Evolutionary conservation across 2,888 invertebrate species (phyloP).

Genomic region (Parnassius glacialis): DNA sequence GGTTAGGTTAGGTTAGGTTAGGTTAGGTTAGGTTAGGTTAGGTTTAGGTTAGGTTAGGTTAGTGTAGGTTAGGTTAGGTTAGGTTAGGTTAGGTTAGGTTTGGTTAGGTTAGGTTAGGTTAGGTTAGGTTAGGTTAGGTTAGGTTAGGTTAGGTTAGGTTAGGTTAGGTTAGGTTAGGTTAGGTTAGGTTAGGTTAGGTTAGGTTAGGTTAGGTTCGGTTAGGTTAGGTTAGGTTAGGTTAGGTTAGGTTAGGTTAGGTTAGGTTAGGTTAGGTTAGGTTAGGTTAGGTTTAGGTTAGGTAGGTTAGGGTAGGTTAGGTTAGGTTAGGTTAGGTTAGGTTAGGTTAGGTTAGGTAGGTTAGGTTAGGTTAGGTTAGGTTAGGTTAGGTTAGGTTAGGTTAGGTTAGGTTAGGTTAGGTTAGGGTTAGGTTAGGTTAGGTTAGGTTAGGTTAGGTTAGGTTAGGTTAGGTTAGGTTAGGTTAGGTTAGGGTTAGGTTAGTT

Average conservation of each 20-base stretch:
- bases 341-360: no score
- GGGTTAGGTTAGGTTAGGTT: slow-evolving; percentile 16
- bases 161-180: no score
- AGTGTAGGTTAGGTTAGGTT: slow-evolving; percentile 1
- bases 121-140: slow-evolving; percentile 1
- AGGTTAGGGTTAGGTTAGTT: not conserved
- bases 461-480: slow-evolving; percentile 2
- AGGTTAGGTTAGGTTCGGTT: no score
- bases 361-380: slow-evolving; percentile 11
- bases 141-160: no score
- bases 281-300: no score
- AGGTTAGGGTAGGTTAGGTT: no score
- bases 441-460: slow-evolving; percentile 5
- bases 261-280: no score
- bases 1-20: slow-evolving; percentile 14
- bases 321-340: no score
- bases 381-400: slow-evolving; percentile 16
- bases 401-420: slow-evolving; percentile 9
- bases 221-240: no score
- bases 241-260: no score
- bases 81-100: slow-evolving; percentile 1
- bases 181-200: no score
- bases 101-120: slow-evolving; percentile 6
- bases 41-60: no score
- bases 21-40: slow-evolving; percentile 10